phyloP scores from a whole-genome alignment of 2,888 invertebrate species.

The Nymphalis c-album region DNA sequence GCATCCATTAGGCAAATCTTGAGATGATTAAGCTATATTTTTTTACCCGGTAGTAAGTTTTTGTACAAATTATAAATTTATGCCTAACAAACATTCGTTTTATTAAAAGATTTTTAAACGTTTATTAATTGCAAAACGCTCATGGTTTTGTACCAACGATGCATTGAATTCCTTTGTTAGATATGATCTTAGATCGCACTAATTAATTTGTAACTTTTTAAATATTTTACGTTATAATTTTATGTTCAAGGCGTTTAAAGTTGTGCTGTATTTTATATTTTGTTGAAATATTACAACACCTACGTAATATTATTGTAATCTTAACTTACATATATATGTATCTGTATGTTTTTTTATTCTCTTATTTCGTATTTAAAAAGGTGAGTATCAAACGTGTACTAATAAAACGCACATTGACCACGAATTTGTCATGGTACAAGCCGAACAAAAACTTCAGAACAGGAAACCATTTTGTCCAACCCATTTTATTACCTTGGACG shows the following conservation, averaged over 20 bases:
- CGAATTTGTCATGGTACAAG: conserved; percentile 42
- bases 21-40: conserved; percentile 28
- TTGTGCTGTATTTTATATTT: background rate
- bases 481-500: conserved; percentile 44
- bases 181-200: conserved; percentile 23
- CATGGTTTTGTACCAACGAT: conserved; percentile 24
- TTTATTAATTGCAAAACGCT: conserved; percentile 12
- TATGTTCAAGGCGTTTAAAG: conserved; percentile 6
- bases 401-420: conserved; percentile 37
- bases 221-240: conserved; percentile 2
- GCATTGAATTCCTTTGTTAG: conserved; percentile 31
- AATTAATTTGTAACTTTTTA: conserved; percentile 25
- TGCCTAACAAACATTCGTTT: conserved; percentile 35
- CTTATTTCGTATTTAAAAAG: background rate
- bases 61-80: conserved; percentile 38
- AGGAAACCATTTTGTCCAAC: conserved; percentile 52
- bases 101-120: conserved; percentile 28
- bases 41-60: conserved; percentile 40
- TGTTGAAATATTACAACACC: too few species aligned
- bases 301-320: background rate
- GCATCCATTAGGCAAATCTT: conserved; percentile 19
- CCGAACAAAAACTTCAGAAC: conserved; percentile 47
- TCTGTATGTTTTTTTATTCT: background rate
- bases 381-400: conserved; percentile 32
- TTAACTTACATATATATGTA: background rate